Base-by-base conservation (phyloP, 2,888 invertebrate genomes). In the Acholoe squamosa region DNA sequence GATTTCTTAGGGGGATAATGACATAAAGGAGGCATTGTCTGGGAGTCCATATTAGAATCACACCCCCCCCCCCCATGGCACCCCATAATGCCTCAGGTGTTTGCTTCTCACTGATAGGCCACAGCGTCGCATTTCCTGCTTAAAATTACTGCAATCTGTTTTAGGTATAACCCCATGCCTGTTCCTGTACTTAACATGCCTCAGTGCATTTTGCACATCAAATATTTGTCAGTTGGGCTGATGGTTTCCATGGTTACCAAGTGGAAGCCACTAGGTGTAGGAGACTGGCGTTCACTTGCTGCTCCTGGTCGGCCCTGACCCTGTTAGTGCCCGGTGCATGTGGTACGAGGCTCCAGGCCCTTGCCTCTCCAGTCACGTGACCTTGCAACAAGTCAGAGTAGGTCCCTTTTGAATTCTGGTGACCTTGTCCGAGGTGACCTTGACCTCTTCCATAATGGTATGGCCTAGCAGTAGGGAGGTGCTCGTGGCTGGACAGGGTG, bases 201-300 rank as follows among this genome's bases (percentile, higher is more conserved):
- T 10, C 43, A 43, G 43, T 43, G 43, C 43, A 43, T 43, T 43
- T 10, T 43, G 43, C 43, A 43, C 43, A 43, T 43, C 43, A 43
- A 43, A 43, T 43, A 43, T 43, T 43, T 43, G 43, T 43, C 43
- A 43, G 43, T 43, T 43, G 43, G 43, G 61, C 19, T 61, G 19
- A 19, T 61, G 61, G 61, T 61, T 61, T 61, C 61, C 61, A 61
- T 61, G 61, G 61, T 61, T 7, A 61, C 61, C 61, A 61, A 61
- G n/a, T 61, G 61, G 61, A 61, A 61, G n/a, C n/a, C 61, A 61
- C 61, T n/a, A n/a, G 61, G 19, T 43, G 43, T 61, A 61, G 61
- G 61, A 43, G 43, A 61, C n/a, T 61, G 5, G 61, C 61, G n/a
- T 61, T 61, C n/a, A 43, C 43, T 61, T n/a, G 61, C 61, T 61